Conservation (phyloP, 1,140 invertebrate species). For the Bombus waltoni region DNA sequence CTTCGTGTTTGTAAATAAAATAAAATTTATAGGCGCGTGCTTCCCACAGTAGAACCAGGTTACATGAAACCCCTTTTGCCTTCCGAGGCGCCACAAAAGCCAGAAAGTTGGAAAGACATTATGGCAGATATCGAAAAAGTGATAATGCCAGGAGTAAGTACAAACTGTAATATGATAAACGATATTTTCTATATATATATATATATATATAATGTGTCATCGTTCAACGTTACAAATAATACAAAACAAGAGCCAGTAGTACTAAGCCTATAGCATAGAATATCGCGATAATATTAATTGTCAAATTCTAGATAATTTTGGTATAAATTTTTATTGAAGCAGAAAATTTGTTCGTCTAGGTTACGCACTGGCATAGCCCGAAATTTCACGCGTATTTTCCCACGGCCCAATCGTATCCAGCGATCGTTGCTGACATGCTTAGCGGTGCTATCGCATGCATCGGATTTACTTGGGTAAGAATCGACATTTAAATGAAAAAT, state of each 20-base stretch:
- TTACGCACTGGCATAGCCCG: conserved; percentile 99
- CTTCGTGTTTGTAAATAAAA: background rate
- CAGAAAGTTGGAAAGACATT: conserved; percentile 95
- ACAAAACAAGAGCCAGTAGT: no score
- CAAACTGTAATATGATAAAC: background rate
- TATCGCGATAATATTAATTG: no score
- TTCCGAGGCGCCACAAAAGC: conserved; percentile 89
- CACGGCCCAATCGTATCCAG: conserved; percentile 97
- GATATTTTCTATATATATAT: background rate
- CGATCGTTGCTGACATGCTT: conserved; percentile 97
- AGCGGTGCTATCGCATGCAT: conserved; percentile 96
- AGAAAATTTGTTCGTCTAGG: conserved; percentile 73
- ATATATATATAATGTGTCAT: no score
- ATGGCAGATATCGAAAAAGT: conserved; percentile 95
- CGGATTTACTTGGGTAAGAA: conserved; percentile 92
- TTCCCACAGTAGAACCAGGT: conserved; percentile 92
- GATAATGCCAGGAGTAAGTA: conserved; percentile 96
- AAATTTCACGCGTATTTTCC: conserved; percentile 99
- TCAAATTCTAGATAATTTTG: no score
- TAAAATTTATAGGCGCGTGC: conserved; percentile 87
- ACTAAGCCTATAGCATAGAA: no score
- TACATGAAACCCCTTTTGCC: conserved; percentile 93
- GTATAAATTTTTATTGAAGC: background rate
- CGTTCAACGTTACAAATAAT: no score
- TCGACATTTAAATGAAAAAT: background rate